phyloP scores from a whole-genome alignment of 1,140 invertebrate genomes.

The Atta cephalotes region DNA sequence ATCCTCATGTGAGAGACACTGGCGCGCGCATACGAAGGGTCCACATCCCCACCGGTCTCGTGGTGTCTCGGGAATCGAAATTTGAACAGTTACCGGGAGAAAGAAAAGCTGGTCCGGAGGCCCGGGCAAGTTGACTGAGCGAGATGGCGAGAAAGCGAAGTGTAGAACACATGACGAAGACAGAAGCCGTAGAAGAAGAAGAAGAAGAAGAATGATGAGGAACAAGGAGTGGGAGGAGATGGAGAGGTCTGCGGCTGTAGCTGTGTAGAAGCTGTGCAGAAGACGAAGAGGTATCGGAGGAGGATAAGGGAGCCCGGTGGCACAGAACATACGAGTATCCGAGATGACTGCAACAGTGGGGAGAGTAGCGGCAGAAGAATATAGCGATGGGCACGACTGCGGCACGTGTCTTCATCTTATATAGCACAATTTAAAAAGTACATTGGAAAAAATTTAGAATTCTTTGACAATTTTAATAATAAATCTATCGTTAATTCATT shows the following conservation, averaged over 20 bases:
- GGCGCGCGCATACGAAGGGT: conserved; percentile 72
- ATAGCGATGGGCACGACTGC: conserved; percentile 51
- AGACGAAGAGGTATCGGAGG: conserved; percentile 67
- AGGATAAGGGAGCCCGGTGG: conserved; percentile 64
- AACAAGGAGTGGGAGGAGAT: conserved; percentile 55
- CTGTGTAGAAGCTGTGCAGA: conserved; percentile 73
- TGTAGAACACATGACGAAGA: conserved; percentile 24
- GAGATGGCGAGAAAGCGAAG: conserved; percentile 52
- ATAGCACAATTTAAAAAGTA: background rate
- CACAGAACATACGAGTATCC: conserved; percentile 67
- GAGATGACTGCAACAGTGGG: conserved; percentile 52
- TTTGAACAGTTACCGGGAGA: conserved; percentile 85
- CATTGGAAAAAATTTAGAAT: background rate
- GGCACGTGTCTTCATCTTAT: conserved; percentile 38
- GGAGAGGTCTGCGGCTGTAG: conserved; percentile 68
- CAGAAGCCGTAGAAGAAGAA: conserved; percentile 34
- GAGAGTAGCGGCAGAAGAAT: conserved; percentile 47
- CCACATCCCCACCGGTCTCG: conserved; percentile 75
- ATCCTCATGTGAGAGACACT: conserved; percentile 78
- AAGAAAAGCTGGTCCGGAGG: conserved; percentile 83
- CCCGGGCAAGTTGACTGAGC: conserved; percentile 49
- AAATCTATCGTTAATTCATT: background rate
- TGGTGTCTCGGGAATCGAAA: conserved; percentile 80
- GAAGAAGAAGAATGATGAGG: conserved; percentile 54
- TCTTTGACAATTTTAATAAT: background rate